Conservation (phyloP, 2,888 invertebrate species). For the Calliphora vomitoria region DNA sequence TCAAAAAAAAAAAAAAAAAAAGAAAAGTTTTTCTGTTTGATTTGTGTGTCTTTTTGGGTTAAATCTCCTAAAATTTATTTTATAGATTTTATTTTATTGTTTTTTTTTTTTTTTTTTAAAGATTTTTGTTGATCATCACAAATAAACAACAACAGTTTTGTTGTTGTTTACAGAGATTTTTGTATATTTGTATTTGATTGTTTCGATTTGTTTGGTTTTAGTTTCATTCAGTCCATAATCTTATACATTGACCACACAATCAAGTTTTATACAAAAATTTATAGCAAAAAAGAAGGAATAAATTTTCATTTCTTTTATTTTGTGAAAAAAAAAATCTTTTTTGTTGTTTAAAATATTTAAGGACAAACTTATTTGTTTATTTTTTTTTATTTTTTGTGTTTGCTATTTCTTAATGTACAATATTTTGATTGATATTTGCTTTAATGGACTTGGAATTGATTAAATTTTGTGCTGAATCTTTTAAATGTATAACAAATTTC, state of each 20-base stretch:
- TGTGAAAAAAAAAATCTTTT: neutral
- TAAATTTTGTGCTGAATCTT: conserved; percentile 42
- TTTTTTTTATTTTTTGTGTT: neutral
- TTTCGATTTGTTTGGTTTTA: neutral
- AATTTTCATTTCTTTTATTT: conserved; percentile 4
- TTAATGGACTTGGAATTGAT: conserved; percentile 65
- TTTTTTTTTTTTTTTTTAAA: conserved; percentile 7
- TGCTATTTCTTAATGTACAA: conserved; percentile 29
- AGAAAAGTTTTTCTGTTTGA: neutral
- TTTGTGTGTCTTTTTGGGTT: conserved; percentile 23
- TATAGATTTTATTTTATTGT: conserved; percentile 1
- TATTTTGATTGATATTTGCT: conserved; percentile 52
- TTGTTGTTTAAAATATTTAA: conserved; percentile 8
- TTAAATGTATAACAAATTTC: neutral
- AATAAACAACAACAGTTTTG: neutral
- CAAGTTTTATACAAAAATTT: conserved; percentile 31
- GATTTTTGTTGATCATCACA: neutral
- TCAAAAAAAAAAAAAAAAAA: neutral
- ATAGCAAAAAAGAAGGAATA: neutral
- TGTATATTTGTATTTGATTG: neutral
- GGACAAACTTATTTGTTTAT: conserved; percentile 19
- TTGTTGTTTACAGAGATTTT: neutral
- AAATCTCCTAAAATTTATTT: neutral
- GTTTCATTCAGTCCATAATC: conserved; percentile 31
- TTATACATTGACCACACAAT: conserved; percentile 41